A percentile compares a stretch with the other conserved stretches of the same genome.
phyloP scores from a whole-genome alignment of 2,888 invertebrate genomes.

The Dicycla oo region DNA sequence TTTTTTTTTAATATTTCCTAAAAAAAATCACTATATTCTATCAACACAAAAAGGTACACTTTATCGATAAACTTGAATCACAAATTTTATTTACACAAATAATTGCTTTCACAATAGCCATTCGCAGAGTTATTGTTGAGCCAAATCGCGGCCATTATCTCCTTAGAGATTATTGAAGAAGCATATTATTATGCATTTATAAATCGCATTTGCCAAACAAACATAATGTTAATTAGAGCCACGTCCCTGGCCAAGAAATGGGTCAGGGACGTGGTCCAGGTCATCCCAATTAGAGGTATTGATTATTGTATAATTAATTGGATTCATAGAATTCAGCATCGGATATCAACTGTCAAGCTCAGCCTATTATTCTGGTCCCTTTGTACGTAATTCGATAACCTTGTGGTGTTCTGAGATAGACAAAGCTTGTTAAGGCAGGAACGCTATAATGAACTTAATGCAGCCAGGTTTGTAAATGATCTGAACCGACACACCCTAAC shows the following conservation, averaged over 20 bases:
- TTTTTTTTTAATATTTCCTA: not conserved
- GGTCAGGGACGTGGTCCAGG: too few species aligned
- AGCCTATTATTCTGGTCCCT: not conserved
- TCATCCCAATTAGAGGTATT: not conserved
- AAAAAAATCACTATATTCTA: not conserved
- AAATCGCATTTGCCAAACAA: conserved; percentile 10
- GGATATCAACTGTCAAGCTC: not conserved
- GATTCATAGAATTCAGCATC: not conserved
- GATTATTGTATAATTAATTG: not conserved
- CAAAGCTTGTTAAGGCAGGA: not conserved
- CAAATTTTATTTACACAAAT: not conserved
- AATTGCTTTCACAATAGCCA: not conserved
- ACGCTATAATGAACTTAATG: not conserved
- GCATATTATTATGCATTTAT: not conserved
- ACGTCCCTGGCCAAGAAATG: not conserved
- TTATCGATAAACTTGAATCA: not conserved
- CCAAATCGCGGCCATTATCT: conserved; percentile 8
- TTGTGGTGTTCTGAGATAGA: not conserved
- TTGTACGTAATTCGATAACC: not conserved
- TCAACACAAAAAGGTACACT: not conserved
- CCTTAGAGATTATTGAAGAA: not conserved
- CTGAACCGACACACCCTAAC: conserved; percentile 2
- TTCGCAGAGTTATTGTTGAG: conserved; percentile 5
- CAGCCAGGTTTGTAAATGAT: not conserved
- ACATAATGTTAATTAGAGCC: not conserved